Percentiles rank a stretch among this genome's conserved stretches.
Evolutionary conservation across 2,113 vertebrate species (phyloP).

Genomic region (Mustela nigripes): DNA sequence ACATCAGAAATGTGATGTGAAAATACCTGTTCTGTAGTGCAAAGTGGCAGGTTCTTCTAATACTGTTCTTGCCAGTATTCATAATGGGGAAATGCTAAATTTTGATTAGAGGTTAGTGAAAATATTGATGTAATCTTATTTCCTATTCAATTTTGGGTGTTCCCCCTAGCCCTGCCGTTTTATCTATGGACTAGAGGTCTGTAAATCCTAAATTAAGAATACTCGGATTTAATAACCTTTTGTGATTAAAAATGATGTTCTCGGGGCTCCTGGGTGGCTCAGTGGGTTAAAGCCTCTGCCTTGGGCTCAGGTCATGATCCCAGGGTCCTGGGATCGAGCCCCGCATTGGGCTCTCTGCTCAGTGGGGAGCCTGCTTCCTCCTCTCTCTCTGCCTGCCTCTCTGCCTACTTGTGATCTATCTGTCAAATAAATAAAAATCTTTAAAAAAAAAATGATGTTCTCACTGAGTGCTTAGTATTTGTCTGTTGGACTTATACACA

Average conservation of each 20-base stretch:
- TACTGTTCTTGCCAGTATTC: not conserved
- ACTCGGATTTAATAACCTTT: not conserved
- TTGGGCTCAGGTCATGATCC: too few species aligned
- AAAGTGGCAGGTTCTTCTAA: not conserved
- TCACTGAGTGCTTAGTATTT: not conserved
- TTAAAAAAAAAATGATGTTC: not conserved
- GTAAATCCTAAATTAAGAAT: not conserved
- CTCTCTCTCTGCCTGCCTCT: too few species aligned
- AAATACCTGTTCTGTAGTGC: not conserved
- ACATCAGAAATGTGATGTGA: not conserved
- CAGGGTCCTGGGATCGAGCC: too few species aligned
- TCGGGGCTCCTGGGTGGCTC: not conserved
- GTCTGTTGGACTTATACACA: not conserved
- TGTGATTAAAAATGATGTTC: not conserved
- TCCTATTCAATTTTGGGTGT: not conserved
- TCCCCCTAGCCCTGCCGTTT: not conserved
- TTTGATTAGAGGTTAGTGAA: not conserved
- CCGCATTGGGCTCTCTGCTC: too few species aligned
- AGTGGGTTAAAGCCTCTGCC: too few species aligned
- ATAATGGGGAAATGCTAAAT: not conserved
- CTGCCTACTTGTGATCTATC: too few species aligned
- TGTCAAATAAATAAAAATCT: too few species aligned
- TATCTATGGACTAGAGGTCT: not conserved
- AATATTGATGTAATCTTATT: not conserved
- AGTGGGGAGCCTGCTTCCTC: too few species aligned